Conservation (phyloP, 2,797 vertebrate genomes). For the Otus scops region DNA sequence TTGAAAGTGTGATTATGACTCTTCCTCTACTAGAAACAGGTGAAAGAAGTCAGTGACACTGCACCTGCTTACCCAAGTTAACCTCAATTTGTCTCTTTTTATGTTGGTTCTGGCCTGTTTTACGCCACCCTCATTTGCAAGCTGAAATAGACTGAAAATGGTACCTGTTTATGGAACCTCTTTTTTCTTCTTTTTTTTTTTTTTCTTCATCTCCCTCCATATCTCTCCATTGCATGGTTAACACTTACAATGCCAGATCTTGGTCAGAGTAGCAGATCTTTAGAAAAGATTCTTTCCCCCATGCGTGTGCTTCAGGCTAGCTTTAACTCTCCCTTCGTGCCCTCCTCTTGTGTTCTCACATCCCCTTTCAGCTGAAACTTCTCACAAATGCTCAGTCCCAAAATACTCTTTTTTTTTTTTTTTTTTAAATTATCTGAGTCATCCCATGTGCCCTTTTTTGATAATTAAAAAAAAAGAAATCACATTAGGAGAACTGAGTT, state of each 20-base stretch:
- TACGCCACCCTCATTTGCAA: not conserved
- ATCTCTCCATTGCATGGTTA: not conserved
- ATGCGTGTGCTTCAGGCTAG: accelerated
- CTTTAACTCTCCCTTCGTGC: not conserved
- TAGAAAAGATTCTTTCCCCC: not conserved
- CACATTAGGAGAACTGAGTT: not conserved
- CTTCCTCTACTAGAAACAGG: not conserved
- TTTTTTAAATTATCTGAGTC: not conserved
- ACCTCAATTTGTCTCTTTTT: not conserved
- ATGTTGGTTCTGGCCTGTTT: not conserved
- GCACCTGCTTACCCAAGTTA: not conserved
- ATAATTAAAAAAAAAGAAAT: not conserved
- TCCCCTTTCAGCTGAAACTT: not conserved
- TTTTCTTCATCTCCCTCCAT: not conserved
- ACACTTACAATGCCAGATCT: not conserved
- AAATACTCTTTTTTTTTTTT: not conserved
- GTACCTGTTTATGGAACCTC: not conserved
- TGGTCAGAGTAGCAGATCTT: not conserved
- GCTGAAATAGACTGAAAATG: not conserved
- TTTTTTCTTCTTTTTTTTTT: too few relatives aligned
- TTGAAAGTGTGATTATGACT: not conserved
- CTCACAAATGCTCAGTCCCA: not conserved
- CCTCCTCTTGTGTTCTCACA: not conserved
- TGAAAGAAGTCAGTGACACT: not conserved
- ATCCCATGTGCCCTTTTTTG: not conserved